These are phyloP conservation scores for Cyphomyrus discorhynchus DNA, from an alignment of 2,113 vertebrate genomes.

Conservation along the genomic window DNA sequence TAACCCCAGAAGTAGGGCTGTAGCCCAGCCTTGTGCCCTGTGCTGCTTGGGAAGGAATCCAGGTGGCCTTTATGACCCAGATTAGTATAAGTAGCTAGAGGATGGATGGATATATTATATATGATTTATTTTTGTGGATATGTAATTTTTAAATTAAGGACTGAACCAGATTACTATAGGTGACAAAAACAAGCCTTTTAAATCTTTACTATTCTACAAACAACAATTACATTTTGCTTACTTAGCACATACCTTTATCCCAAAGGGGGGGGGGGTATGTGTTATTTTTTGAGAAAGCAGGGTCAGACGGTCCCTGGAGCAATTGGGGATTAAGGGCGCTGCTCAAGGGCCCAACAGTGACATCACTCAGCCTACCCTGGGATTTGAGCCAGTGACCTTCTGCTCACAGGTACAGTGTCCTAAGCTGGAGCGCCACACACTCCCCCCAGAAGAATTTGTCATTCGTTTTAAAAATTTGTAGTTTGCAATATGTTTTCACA, in stretches of 20 bases:
- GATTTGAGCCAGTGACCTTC: not conserved
- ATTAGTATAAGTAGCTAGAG: not conserved
- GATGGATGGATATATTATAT: not conserved
- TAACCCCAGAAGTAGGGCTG: not conserved
- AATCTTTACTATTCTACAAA: not conserved
- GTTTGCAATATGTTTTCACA: not conserved
- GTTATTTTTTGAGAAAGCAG: not conserved
- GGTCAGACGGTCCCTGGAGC: not conserved
- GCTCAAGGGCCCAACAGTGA: not conserved
- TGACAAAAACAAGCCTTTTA: not conserved
- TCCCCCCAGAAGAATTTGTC: not conserved
- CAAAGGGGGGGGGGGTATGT: not conserved
- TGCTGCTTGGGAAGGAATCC: not conserved
- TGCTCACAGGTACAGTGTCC: not conserved
- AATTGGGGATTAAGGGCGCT: not conserved
- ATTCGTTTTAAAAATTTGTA: not conserved
- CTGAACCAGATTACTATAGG: not conserved
- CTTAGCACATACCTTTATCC: not conserved
- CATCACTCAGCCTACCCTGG: not conserved
- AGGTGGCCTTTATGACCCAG: not conserved
- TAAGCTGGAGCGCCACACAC: not conserved
- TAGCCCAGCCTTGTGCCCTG: not conserved
- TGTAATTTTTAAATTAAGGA: not conserved
- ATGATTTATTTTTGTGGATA: not conserved
- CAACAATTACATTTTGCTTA: not conserved